Evolutionary conservation across 1,140 invertebrate genomes (phyloP).

Genomic region (Procambarus virginalis): DNA sequence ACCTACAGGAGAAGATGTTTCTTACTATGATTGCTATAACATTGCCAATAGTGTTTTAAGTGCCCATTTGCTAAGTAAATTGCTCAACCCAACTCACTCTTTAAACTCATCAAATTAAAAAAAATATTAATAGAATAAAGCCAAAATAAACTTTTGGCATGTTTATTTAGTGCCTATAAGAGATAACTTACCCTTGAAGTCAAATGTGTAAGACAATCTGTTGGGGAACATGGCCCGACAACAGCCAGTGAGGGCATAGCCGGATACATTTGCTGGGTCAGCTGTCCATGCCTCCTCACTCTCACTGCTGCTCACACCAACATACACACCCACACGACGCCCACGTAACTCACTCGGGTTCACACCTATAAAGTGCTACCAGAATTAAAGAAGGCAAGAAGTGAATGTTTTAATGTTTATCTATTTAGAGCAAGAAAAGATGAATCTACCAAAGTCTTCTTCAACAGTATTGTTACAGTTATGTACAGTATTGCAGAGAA

Average conservation of each 20-base stretch:
- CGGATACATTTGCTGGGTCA: slow-evolving; percentile 86
- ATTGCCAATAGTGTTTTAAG: background rate
- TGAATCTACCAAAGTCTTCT: no score
- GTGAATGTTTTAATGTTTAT: no score
- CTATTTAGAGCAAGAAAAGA: no score
- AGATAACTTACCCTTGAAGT: slow-evolving; percentile 80
- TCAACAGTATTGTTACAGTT: no score
- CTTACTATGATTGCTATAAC: no score
- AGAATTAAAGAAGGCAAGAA: background rate
- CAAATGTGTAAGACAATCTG: slow-evolving; percentile 95
- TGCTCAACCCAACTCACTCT: no score
- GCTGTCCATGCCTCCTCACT: slow-evolving; percentile 86
- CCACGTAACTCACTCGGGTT: slow-evolving; percentile 56
- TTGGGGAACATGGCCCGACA: slow-evolving; percentile 96
- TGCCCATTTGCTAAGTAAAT: background rate
- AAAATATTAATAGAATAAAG: slow-evolving; percentile 19
- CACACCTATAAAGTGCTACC: slow-evolving; percentile 8
- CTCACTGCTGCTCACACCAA: slow-evolving; percentile 79
- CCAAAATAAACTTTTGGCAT: slow-evolving; percentile 6
- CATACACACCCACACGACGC: slow-evolving; percentile 55
- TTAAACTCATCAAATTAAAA: no score
- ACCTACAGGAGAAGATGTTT: slow-evolving; percentile 75
- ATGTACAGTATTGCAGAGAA: no score
- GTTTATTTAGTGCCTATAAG: background rate
- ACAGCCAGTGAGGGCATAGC: slow-evolving; percentile 94